phyloP scores from a whole-genome alignment of 2,113 vertebrate species.

The Stercorarius parasiticus region DNA sequence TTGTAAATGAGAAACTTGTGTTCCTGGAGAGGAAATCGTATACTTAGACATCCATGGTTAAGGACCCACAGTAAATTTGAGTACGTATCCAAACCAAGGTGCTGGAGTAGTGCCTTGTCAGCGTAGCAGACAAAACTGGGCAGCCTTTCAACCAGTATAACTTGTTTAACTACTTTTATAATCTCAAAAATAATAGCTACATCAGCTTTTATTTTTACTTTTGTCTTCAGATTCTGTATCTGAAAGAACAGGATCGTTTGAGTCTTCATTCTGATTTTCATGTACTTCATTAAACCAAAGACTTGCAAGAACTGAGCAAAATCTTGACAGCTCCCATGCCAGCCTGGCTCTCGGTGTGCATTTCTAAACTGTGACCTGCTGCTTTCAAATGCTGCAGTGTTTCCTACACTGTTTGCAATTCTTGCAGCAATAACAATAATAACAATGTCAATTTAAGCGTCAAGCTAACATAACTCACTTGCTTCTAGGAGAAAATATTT shows the following conservation, averaged over 20 bases:
- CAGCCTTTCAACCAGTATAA: not conserved
- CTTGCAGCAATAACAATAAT: not conserved
- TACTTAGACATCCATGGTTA: not conserved
- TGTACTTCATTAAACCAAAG: not conserved
- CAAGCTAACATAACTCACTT: not conserved
- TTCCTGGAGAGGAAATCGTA: not conserved
- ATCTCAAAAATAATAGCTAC: not conserved
- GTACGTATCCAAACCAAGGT: not conserved
- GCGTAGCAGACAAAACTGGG: not conserved
- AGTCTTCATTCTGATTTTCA: not conserved
- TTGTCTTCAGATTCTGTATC: not conserved
- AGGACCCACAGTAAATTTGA: not conserved
- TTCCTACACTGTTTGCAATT: not conserved
- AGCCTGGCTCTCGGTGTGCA: not conserved
- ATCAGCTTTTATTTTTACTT: conserved; percentile 5
- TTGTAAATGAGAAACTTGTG: not conserved
- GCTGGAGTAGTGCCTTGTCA: not conserved
- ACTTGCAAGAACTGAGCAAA: not conserved
- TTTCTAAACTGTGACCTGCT: not conserved
- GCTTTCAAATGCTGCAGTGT: not conserved
- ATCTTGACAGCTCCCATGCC: not conserved
- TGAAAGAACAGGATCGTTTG: not conserved
- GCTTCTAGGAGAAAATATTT: not conserved
- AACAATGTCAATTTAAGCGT: not conserved
- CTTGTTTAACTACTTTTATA: not conserved